Evolutionary conservation across 2,113 vertebrate genomes (phyloP), one percentile per base, ranked within the genome.

Genomic region (Acinonyx jubatus): DNA sequence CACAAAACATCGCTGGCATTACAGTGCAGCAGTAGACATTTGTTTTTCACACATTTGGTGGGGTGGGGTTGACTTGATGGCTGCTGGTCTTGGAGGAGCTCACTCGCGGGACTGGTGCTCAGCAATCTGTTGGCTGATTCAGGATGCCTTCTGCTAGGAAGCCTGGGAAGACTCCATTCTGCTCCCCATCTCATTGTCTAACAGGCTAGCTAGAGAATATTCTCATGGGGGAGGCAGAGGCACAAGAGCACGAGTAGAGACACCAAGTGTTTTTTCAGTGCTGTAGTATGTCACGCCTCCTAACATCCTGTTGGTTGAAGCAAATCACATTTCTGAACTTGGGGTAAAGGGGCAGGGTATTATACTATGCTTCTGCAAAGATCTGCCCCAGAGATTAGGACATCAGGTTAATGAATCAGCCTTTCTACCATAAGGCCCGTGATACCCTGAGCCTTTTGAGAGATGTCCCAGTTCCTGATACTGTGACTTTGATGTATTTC

Each of bases 321-420:
- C 55, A 94, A 88, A 80, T 90, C 38, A 83, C 12, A 69, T 96
- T 81, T 79, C 50, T 89, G 38, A 81, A 68, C 36, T 91, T 92
- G 66, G 12, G 25, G 61, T 57, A 12, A 85, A 91, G 41, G 25
- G 73, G 7, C 4, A 78, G 33, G 5, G 3, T 84, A 52, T 89
- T 57, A n/a, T 5, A 65, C n/a, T 87, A 94, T 61, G 9, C 29
- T 94, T 90, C 38, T 5, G 25, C 89, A n/a, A 7, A 79, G 31
- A 63, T 48, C 29, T 92, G 13, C 36, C 31, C 33, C 6, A 69
- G 63, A 90, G 36, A 52, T 68, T 63, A 91, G 7, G 36, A 85
- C 69, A 88, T 89, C 27, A 50, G 25, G 25, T 36, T 38, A 81
- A n/a, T 84, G 45, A 91, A 11, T n/a, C 86, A 33, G 23, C 23